Base-by-base conservation (phyloP, 2,113 vertebrate genomes). In the Cheilinus undulatus region DNA sequence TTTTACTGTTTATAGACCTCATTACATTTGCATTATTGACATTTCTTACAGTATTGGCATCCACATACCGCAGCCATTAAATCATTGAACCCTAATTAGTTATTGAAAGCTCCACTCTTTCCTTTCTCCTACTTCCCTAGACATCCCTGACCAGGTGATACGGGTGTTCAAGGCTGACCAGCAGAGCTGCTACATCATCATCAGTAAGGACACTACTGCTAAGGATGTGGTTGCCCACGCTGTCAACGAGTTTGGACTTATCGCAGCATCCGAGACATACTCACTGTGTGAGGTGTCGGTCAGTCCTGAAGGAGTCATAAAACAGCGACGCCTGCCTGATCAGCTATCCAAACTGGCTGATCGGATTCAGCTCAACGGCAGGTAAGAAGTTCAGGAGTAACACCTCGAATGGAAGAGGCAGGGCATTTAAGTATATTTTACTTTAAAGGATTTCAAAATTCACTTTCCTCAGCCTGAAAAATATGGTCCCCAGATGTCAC, bases 181-280 rank as follows among this genome's bases (percentile, higher is more conserved):
- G 84, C 97, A 98, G 88, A 99, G 97, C 62, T 98, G 97, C 88
- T 99, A 99, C 90, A 97, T 99, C 80, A 97, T 99, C 88, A 97
- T 99, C 91, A 97, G 97, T 88, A 98, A 98, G 83, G 97, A 99
- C 89, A 97, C 96, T 2, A 99, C 96, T 6, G 97, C 97, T n/a
- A 98, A 97, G 82, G 97, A 99, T 82, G 97, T 99, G 3, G 97
- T 98, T 48, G 92, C 92, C 7, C 96, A 97, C 1, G 95, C 95
- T 0, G 93, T 97, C 8, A 95, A 96, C 0, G 97, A 99, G 48
- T 99, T 99, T 61, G 94, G 95, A 78, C 85, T 99, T 77, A 85
- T 91, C 0, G 95, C 95, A 2, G 71, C 94, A 1, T 78, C 96
- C 0, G 97, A 98, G 28, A 97, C 92, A 5, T 98, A 97, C 32